Conservation (phyloP, 2,113 vertebrate species). For the Cettia cetti region DNA sequence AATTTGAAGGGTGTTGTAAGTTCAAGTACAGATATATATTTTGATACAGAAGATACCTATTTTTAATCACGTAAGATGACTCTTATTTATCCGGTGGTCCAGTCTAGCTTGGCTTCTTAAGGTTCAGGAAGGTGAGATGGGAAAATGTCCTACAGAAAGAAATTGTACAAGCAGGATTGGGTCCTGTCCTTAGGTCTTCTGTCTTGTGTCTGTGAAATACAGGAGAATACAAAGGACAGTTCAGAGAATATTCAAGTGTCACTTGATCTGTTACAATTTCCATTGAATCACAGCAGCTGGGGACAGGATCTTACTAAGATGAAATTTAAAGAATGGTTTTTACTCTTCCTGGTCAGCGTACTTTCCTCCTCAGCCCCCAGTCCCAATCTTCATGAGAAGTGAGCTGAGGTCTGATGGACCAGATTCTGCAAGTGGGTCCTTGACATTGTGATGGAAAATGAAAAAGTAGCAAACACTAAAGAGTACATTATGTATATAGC, state of each 20-base stretch:
- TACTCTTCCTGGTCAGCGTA: not conserved
- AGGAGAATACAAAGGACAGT: not conserved
- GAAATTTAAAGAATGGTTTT: not conserved
- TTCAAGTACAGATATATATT: not conserved
- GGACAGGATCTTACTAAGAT: not conserved
- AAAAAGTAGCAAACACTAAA: not conserved
- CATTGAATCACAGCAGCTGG: not conserved
- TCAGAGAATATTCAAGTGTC: not conserved
- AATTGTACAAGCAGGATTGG: not conserved
- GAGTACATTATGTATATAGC: constrained; percentile 8
- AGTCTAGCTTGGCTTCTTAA: not conserved
- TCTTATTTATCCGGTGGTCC: not conserved
- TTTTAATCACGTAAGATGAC: not conserved
- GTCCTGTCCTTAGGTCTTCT: not conserved
- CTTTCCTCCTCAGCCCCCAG: not conserved
- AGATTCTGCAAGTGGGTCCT: not conserved
- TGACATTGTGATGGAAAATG: not conserved
- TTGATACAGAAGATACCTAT: not conserved
- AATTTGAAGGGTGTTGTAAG: not conserved
- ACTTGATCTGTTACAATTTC: not conserved
- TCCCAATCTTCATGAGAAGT: not conserved
- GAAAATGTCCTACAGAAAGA: not conserved
- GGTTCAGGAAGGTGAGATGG: not conserved
- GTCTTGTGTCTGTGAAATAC: not conserved
- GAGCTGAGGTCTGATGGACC: not conserved